Conservation (phyloP, 2,113 vertebrate genomes). For the Lampris megalopsis region DNA sequence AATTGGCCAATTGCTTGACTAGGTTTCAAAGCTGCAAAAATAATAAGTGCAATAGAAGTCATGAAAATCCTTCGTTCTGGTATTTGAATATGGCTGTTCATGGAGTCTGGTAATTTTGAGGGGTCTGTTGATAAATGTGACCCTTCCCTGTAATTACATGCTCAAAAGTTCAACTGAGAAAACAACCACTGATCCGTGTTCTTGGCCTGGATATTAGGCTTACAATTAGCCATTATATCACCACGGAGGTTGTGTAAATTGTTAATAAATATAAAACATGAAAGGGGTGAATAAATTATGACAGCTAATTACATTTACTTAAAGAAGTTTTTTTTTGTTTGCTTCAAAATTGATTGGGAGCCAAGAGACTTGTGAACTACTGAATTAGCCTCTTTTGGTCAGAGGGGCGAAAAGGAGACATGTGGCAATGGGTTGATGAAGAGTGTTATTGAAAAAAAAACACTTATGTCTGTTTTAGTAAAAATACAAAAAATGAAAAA, state of each 20-base stretch:
- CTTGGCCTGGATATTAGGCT: slow-evolving; percentile 33
- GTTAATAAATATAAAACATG: slow-evolving; percentile 18
- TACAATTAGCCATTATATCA: slow-evolving; percentile 28
- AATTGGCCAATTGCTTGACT: not conserved
- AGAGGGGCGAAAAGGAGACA: not conserved
- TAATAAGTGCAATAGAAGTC: not conserved
- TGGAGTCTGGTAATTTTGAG: not conserved
- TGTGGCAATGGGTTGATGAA: too few relatives aligned
- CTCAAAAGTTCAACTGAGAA: slow-evolving; percentile 23
- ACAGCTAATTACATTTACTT: not conserved
- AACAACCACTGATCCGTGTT: slow-evolving; percentile 30
- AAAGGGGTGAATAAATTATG: slow-evolving; percentile 16
- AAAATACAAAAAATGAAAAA: too few relatives aligned
- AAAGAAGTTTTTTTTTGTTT: not conserved
- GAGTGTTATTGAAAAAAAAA: too few relatives aligned
- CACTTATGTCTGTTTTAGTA: too few relatives aligned
- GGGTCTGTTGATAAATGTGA: slow-evolving; percentile 22
- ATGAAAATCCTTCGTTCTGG: not conserved
- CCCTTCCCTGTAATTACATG: slow-evolving; percentile 11
- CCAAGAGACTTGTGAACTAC: not conserved
- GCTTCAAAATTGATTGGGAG: not conserved
- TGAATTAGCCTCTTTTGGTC: not conserved
- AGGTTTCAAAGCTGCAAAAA: not conserved
- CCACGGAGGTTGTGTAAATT: not conserved
- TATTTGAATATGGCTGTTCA: slow-evolving; percentile 2